A percentile compares a stretch with the other conserved stretches of the same genome.
Evolutionary conservation across 1,140 invertebrate species (phyloP).

Genomic region (Diachasma alloeum): DNA sequence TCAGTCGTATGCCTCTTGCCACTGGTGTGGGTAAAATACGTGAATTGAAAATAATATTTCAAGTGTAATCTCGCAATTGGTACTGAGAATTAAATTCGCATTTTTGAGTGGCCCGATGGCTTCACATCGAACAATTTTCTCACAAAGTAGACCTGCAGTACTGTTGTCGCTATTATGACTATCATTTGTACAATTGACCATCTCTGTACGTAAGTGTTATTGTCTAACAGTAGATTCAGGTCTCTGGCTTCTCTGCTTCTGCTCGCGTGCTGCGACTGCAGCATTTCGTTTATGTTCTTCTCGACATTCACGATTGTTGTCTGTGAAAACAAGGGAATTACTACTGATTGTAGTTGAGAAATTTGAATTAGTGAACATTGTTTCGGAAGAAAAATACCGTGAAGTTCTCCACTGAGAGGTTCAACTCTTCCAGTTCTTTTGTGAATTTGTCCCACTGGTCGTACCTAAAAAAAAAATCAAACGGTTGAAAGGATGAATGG

Average conservation of each 20-base stretch:
- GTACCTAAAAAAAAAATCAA: constrained; percentile 67
- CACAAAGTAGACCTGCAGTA: constrained; percentile 87
- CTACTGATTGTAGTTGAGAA: background rate
- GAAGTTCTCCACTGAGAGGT: constrained; percentile 90
- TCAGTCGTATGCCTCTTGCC: background rate
- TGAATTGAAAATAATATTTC: background rate
- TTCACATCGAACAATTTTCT: constrained; percentile 86
- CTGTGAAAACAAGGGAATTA: constrained; percentile 64
- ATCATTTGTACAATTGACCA: constrained; percentile 89
- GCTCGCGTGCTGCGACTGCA: constrained; percentile 82
- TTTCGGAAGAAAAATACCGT: constrained; percentile 71
- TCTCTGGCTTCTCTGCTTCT: constrained; percentile 81
- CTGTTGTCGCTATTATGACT: constrained; percentile 80
- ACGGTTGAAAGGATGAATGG: background rate
- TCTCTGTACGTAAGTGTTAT: constrained; percentile 84
- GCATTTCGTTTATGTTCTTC: constrained; percentile 84
- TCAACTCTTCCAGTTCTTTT: constrained; percentile 86
- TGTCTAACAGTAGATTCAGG: constrained; percentile 81
- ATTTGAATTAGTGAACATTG: background rate
- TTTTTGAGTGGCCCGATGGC: constrained; percentile 69
- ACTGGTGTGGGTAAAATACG: too few relatives aligned
- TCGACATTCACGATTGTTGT: constrained; percentile 79
- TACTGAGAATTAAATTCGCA: constrained; percentile 64
- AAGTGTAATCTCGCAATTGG: background rate
- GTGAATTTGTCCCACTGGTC: constrained; percentile 94